phyloP scores from a whole-genome alignment of 1,140 invertebrate species.

The Stegodyphus mimosarum region DNA sequence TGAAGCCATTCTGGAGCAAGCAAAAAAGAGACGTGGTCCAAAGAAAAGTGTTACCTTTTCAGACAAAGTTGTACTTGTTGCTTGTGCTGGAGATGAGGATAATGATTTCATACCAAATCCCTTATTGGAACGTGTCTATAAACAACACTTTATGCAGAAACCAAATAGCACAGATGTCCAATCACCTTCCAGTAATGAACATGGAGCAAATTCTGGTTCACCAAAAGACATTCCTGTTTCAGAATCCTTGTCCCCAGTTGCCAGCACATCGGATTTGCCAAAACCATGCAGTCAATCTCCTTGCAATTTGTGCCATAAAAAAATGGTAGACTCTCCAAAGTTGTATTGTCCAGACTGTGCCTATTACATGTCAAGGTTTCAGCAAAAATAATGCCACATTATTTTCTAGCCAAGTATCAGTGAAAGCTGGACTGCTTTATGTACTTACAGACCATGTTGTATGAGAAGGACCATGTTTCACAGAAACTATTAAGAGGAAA shows the following conservation, averaged over 20 bases:
- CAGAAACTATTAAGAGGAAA: too few relatives aligned
- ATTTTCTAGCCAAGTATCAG: too few relatives aligned
- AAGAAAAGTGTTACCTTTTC: conserved; percentile 95
- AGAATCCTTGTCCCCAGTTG: conserved; percentile 63
- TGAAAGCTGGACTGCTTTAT: too few relatives aligned
- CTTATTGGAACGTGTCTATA: conserved; percentile 84
- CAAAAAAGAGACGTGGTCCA: conserved; percentile 64
- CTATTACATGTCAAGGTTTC: conserved; percentile 88
- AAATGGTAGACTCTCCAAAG: conserved; percentile 78
- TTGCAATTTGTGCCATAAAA: conserved; percentile 88
- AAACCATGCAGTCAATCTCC: conserved; percentile 64
- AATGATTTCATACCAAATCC: conserved; percentile 91
- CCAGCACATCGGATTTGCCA: conserved; percentile 53
- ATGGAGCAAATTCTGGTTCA: conserved; percentile 2
- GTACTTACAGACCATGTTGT: too few relatives aligned
- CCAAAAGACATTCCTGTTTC: conserved; percentile 17
- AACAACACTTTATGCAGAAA: conserved; percentile 75
- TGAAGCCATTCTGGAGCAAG: conserved; percentile 41
- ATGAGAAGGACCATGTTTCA: too few relatives aligned
- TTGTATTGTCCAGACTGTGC: conserved; percentile 89
- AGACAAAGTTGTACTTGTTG: conserved; percentile 90
- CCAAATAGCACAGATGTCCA: conserved; percentile 65
- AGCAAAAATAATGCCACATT: conserved; percentile 20
- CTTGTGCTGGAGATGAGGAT: conserved; percentile 86
- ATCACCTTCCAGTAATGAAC: conserved; percentile 3